Conservation (phyloP, 2,797 vertebrate genomes). For the Halcyon leucocephala region DNA sequence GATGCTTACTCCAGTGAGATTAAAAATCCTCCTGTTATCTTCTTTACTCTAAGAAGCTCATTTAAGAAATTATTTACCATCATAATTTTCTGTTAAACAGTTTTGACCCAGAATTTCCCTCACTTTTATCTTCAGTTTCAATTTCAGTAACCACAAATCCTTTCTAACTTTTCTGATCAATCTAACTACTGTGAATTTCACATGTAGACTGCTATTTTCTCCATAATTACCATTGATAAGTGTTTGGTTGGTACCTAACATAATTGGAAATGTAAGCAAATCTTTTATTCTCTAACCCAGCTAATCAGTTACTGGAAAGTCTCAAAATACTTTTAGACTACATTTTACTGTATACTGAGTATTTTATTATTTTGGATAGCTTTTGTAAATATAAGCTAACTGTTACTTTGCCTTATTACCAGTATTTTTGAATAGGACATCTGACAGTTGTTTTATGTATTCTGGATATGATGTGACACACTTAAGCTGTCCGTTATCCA, state of each 20-base stretch:
- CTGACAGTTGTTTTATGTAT: not conserved
- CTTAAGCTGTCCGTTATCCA: not conserved
- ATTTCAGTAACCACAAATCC: not conserved
- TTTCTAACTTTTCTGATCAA: not conserved
- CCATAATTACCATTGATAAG: not conserved
- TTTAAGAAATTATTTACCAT: slow-evolving; percentile 17
- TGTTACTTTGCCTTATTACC: not conserved
- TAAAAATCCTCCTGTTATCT: slow-evolving; percentile 1
- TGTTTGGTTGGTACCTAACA: not conserved
- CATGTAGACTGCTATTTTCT: not conserved
- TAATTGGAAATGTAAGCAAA: not conserved
- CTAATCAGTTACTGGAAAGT: not conserved
- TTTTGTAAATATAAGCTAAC: not conserved
- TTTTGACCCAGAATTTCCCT: not conserved
- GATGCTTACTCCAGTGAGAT: slow-evolving; percentile 36
- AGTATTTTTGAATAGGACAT: not conserved
- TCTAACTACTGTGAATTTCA: not conserved
- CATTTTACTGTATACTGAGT: not conserved
- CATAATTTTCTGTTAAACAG: not conserved
- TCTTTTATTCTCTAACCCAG: not conserved
- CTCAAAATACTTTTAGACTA: not conserved
- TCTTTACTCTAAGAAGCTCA: slow-evolving; percentile 47
- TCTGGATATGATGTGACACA: not conserved
- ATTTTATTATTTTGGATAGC: not conserved
- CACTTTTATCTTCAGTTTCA: not conserved